phyloP scores from a whole-genome alignment of 2,888 invertebrate species.

The Allolobophora icterica region DNA sequence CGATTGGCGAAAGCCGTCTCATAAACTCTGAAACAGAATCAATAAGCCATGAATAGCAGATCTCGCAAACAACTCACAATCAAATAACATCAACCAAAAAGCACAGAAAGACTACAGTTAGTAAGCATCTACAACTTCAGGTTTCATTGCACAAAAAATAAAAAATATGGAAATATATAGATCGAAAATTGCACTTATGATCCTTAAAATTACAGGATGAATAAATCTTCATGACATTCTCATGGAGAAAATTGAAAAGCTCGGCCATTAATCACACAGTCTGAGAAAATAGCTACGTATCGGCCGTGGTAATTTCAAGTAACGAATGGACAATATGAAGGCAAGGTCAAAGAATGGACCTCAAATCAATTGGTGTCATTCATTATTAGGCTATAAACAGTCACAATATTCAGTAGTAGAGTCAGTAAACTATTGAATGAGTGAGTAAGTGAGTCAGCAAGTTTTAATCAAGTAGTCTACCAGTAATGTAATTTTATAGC shows the following conservation, averaged over 20 bases:
- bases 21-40: conserved; percentile 50
- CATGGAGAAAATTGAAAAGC: neutral
- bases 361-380: neutral
- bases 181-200: neutral
- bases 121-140: neutral
- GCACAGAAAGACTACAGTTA: neutral
- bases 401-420: neutral
- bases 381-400: neutral
- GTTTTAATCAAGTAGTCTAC: too few species aligned
- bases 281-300: neutral
- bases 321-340: neutral
- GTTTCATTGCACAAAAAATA: neutral
- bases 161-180: neutral
- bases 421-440: neutral
- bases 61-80: neutral
- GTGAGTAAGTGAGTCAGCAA: neutral
- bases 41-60: neutral
- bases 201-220: neutral
- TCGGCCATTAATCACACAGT: neutral
- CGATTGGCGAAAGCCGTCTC: conserved; percentile 50
- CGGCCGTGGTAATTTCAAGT: neutral
- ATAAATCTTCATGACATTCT: neutral
- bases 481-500: neutral
- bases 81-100: neutral
- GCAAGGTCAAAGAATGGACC: conserved; percentile 1